Conservation (phyloP, 2,797 vertebrate species). For the Chiloscyllium punctatum region DNA sequence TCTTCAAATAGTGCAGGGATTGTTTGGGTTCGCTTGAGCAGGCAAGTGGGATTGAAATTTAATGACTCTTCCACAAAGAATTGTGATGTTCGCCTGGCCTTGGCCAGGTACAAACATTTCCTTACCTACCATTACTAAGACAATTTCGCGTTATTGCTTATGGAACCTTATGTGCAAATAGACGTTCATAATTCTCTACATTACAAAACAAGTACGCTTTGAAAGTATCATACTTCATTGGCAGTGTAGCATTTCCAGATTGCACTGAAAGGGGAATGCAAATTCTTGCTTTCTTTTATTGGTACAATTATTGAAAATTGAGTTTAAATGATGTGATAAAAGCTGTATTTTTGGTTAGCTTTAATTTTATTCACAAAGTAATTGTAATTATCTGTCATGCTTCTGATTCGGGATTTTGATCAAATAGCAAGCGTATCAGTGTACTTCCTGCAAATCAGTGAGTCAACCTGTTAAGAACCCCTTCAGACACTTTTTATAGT, state of each 20-base stretch:
- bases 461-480: neutral
- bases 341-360: neutral
- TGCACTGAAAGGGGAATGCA: too few species aligned
- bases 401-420: neutral
- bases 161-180: neutral
- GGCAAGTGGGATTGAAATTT: neutral
- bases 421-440: neutral
- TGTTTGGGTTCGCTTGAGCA: neutral
- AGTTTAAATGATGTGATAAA: neutral
- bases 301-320: neutral
- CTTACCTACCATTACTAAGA: neutral
- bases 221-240: neutral
- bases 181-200: neutral
- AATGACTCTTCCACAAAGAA: too few species aligned
- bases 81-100: neutral
- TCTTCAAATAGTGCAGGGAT: neutral
- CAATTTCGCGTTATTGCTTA: neutral
- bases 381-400: neutral
- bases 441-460: neutral
- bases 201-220: neutral
- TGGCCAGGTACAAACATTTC: neutral
- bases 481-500: neutral
- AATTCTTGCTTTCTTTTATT: neutral
- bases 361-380: neutral
- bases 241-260: too few species aligned